Evolutionary conservation across 2,113 vertebrate species (phyloP), one percentile per base, ranked within the genome.

Genomic region (Halcyon malimbica): DNA sequence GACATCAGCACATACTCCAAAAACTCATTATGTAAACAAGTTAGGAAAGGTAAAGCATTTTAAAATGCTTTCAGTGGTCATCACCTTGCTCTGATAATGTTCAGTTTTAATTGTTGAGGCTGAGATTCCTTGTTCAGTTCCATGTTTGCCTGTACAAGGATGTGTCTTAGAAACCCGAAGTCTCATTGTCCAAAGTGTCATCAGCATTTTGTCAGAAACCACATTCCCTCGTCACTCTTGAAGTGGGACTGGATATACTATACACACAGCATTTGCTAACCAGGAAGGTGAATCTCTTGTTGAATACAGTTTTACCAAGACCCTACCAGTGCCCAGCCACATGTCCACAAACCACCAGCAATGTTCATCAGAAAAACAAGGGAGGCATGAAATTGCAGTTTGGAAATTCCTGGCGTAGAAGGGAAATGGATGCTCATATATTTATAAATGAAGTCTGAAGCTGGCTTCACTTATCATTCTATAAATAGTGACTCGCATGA

Each of bases 381-480:
- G 77, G 57, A 80, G 85, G 31, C 50, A 33, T 28, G 54, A 77
- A 96, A 48, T 37, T 48, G 76, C 83, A 89, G 19, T 29, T 69
- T 46, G 71, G 71, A 89, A 77, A 86, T 90, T 65, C 90, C 59
- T 89, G 76, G 67, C 59, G 28, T 39, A 31, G 53, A 56, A 56
- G 64, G 41, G 41, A 44, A 44, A 15, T 8, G 39, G 69, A 63
- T 28, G 78, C 82, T 93, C 35, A 69, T 86, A 82, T 94, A 93
- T 91, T 96, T 95, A 85, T 88, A 95, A 93, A 85, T 12, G 37
- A 62, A 91, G 78, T 75, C 94, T 93, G 78, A 79, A 94, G 74
- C 77, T 80, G 67, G 84, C 82, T 94, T 71, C 85, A 60, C 78
- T 65, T 78, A 90, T 90, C 70, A 41, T 60, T 78, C 90, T 85